Conservation (phyloP, 2,797 vertebrate genomes). For the Chloroceryle inda region DNA sequence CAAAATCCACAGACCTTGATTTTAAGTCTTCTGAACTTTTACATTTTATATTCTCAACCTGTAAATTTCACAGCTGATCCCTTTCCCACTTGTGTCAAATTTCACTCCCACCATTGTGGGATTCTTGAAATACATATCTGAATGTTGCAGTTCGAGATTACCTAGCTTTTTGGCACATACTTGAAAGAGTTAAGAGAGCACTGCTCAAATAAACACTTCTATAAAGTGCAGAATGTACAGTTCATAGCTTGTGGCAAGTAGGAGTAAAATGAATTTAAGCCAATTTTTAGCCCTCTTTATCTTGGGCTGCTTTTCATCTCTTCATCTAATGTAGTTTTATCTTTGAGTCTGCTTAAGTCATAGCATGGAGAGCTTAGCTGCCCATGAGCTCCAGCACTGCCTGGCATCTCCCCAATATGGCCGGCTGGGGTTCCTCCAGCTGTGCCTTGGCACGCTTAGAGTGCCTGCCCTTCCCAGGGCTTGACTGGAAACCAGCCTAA, state of each 20-base stretch:
- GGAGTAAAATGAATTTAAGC: neutral
- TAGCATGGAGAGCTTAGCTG: neutral
- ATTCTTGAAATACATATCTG: neutral
- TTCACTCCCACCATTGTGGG: neutral
- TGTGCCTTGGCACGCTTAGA: neutral
- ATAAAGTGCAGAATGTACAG: neutral
- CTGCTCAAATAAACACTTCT: neutral
- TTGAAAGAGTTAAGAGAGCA: neutral
- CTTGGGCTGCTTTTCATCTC: neutral
- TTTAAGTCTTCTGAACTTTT: neutral
- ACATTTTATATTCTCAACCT: neutral
- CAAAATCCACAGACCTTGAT: neutral
- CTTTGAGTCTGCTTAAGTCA: neutral
- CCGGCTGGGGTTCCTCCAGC: neutral
- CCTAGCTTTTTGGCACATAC: neutral
- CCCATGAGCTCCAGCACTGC: neutral
- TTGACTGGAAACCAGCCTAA: neutral
- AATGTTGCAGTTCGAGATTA: neutral
- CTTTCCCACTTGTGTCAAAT: neutral
- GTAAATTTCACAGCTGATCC: neutral
- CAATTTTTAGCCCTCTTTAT: neutral
- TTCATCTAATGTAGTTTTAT: neutral
- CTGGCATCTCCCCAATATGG: fast-evolving
- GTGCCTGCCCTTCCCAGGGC: neutral
- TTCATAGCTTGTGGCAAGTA: neutral